phyloP scores from a whole-genome alignment of 2,113 vertebrate genomes.

The Grallaria varia region DNA sequence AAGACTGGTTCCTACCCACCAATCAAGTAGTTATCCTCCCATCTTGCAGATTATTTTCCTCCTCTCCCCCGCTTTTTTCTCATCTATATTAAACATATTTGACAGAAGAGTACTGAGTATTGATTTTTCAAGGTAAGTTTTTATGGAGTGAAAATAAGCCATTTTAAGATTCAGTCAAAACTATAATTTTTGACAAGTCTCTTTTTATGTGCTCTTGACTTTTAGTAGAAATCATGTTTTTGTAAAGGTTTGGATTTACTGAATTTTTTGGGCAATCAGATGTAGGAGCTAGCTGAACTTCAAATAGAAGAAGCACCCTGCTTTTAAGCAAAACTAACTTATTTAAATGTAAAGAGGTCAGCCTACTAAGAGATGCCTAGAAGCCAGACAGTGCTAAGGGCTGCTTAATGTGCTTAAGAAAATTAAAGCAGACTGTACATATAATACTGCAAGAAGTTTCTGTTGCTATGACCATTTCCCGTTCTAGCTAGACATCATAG shows the following conservation, averaged over 20 bases:
- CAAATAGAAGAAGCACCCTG: not conserved
- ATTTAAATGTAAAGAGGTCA: constrained; percentile 38
- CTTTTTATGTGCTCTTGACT: not conserved
- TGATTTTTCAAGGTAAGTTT: not conserved
- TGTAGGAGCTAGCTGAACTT: not conserved
- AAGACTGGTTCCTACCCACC: not conserved
- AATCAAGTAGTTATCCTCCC: not conserved
- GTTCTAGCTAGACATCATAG: not conserved
- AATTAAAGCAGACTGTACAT: not conserved
- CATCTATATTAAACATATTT: not conserved
- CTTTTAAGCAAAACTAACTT: not conserved
- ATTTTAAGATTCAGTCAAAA: not conserved
- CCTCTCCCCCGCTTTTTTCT: not conserved
- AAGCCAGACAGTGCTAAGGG: not conserved
- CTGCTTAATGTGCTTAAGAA: not conserved
- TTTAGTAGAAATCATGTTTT: not conserved
- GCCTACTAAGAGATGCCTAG: not conserved
- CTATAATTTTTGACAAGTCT: not conserved
- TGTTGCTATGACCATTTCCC: not conserved
- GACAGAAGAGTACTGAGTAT: not conserved
- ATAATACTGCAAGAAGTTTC: not conserved
- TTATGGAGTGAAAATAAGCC: not conserved
- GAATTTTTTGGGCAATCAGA: not conserved
- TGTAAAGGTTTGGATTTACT: not conserved
- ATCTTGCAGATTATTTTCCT: not conserved